Evolutionary conservation across 2,888 invertebrate species (phyloP).

Genomic region (Hesperia comma): DNA sequence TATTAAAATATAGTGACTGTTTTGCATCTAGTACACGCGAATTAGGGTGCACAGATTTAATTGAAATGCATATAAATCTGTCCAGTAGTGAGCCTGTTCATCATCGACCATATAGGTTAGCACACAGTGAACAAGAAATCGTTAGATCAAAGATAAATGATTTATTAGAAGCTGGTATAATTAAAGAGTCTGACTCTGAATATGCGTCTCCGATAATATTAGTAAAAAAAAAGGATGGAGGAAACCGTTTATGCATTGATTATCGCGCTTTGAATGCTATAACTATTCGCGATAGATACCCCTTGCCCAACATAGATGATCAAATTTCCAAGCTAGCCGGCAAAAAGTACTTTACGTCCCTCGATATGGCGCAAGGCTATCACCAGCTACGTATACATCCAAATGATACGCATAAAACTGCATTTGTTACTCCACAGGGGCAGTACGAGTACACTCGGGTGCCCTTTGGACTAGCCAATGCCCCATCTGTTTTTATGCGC

Average conservation of each 20-base stretch:
- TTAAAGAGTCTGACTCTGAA: constrained; percentile 43
- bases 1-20: not conserved
- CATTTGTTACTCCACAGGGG: constrained; percentile 43
- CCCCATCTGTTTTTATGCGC: constrained; percentile 44
- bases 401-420: constrained; percentile 43
- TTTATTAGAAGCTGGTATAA: constrained; percentile 45
- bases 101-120: not conserved
- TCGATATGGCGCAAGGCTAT: constrained; percentile 45
- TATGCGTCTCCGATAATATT: constrained; percentile 46
- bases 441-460: constrained; percentile 44
- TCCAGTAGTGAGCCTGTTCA: not conserved
- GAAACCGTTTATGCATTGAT: constrained; percentile 46
- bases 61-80: not conserved
- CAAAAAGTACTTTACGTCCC: constrained; percentile 43
- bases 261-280: constrained; percentile 45
- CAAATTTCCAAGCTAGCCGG: constrained; percentile 44
- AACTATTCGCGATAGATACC: constrained; percentile 46
- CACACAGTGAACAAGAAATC: constrained; percentile 41
- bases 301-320: constrained; percentile 48
- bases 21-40: not conserved
- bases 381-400: constrained; percentile 41
- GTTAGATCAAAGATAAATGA: constrained; percentile 40
- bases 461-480: constrained; percentile 46
- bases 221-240: constrained; percentile 46
- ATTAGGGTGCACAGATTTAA: constrained; percentile 4